Evolutionary conservation across 2,113 vertebrate genomes (phyloP).

Genomic region (Galeopterus variegatus): DNA sequence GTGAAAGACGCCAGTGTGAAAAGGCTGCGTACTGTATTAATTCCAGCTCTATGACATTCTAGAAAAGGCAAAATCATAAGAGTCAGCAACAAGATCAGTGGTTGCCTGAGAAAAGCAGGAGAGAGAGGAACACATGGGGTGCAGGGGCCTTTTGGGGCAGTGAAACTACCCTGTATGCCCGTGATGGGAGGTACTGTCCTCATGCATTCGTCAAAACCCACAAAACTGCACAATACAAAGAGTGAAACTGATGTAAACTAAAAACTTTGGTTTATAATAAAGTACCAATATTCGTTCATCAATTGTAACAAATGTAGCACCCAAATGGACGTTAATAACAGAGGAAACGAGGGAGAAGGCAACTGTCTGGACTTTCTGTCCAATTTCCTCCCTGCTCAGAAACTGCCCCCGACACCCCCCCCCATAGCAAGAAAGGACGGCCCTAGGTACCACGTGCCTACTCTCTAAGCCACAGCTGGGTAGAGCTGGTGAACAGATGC

Average conservation of each 20-base stretch:
- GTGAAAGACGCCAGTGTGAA: not conserved
- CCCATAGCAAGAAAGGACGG: not conserved
- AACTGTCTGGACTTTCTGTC: not conserved
- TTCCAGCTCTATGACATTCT: accelerated
- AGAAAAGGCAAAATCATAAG: not conserved
- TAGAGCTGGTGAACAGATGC: accelerated
- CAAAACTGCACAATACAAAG: not conserved
- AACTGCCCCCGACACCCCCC: not conserved
- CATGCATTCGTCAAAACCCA: not conserved
- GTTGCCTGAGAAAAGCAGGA: too few species aligned
- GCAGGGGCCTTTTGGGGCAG: accelerated
- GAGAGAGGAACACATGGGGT: not conserved
- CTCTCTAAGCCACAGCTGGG: not conserved
- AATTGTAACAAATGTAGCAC: not conserved
- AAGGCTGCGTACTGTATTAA: accelerated
- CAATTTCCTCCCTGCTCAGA: not conserved
- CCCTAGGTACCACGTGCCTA: accelerated
- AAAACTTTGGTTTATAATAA: accelerated
- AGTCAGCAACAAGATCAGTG: not conserved
- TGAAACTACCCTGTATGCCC: accelerated
- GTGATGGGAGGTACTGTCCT: accelerated
- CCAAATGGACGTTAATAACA: too few species aligned
- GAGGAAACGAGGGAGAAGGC: not conserved
- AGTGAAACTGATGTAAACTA: accelerated
- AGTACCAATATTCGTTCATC: not conserved